phyloP scores from a whole-genome alignment of 2,113 vertebrate genomes.

The Tragelaphus buxtoni region DNA sequence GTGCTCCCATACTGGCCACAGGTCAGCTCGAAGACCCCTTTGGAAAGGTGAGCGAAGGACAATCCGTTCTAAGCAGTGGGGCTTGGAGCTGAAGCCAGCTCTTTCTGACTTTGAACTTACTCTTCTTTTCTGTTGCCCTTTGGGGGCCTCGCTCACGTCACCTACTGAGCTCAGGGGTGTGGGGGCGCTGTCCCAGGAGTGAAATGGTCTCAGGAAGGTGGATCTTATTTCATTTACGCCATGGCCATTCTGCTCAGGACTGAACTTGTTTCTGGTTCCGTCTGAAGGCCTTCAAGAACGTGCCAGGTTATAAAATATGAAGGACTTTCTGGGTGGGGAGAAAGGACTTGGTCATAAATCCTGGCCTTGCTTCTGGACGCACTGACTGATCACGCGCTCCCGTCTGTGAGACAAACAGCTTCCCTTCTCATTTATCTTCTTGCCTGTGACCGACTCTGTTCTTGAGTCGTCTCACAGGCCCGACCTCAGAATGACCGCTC shows the following conservation, averaged over 20 bases:
- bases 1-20: accelerated
- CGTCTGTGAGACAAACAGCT: neutral
- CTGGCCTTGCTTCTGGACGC: neutral
- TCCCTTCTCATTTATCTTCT: neutral
- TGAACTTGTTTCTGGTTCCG: neutral
- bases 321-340: neutral
- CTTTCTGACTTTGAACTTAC: neutral
- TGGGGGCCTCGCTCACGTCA: accelerated
- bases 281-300: neutral
- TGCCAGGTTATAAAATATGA: accelerated
- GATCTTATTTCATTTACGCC: neutral
- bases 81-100: neutral
- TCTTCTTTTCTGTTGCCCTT: neutral
- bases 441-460: accelerated
- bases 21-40: accelerated
- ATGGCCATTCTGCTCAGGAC: neutral
- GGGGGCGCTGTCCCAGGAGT: neutral
- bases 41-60: neutral
- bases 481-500: accelerated
- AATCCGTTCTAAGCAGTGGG: accelerated
- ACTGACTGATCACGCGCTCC: accelerated
- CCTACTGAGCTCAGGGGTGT: neutral
- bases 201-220: too few species aligned
- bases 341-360: neutral
- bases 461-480: neutral